Conservation (phyloP, 2,888 invertebrate genomes). For the Drosophila buzzatii region DNA sequence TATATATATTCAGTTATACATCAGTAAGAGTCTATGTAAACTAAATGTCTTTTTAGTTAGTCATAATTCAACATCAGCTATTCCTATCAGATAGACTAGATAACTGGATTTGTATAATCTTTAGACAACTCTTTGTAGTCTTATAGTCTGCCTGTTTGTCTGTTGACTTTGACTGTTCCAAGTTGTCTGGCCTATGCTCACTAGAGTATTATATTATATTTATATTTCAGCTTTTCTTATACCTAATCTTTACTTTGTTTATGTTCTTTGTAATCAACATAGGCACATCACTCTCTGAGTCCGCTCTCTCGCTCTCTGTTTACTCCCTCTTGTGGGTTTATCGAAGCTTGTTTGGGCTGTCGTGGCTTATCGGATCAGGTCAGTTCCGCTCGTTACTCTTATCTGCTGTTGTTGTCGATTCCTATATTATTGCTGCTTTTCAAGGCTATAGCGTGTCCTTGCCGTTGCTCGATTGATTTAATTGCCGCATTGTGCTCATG, state of each 20-base stretch:
- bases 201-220: too few relatives aligned
- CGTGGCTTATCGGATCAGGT: constrained; percentile 6
- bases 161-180: neutral
- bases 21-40: neutral
- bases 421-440: neutral
- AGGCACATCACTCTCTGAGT: neutral
- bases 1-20: constrained; percentile 3
- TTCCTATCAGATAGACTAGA: constrained; percentile 10
- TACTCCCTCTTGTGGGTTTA: neutral
- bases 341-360: neutral
- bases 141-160: neutral
- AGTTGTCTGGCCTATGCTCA: too few relatives aligned
- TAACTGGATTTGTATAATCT: neutral
- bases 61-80: constrained; percentile 7
- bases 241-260: neutral
- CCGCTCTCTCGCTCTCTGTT: neutral
- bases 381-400: neutral
- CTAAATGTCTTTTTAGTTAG: neutral
- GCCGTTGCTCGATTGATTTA: constrained; percentile 3
- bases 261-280: neutral
- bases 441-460: constrained; percentile 26
- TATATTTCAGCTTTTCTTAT: neutral
- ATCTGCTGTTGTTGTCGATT: too few relatives aligned
- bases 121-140: neutral
- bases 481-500: neutral